Base-by-base conservation (phyloP, 1,140 invertebrate genomes). In the Cherax quadricarinatus region DNA sequence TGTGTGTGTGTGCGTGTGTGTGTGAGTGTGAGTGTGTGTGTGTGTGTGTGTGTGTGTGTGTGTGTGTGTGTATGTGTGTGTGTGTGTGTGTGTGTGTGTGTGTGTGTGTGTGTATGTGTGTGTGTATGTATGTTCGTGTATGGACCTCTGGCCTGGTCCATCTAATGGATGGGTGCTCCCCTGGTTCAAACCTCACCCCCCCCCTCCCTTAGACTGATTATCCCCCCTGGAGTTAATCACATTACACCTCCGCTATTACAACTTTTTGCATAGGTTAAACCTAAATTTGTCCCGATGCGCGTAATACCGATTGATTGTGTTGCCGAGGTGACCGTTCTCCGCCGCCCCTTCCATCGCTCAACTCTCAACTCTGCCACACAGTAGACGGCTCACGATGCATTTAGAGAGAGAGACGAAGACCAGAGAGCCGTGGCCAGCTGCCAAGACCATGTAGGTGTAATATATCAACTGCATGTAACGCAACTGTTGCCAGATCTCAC, bases 231-330 rank as follows among this genome's bases (percentile, higher is more conserved):
- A 80, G 73, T 60, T 88, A 88, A 88, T 88, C 86, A 88, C 86
- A 88, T 88, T 88, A 88, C 30, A 75, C 86, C 86, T 80, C 49
- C 73, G 51, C 75, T 53, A 80, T 88, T 88, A 88, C 86, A 88
- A 88, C 86, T 88, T 88, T 88, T 88, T 88, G 86, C 86, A 57
- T 79, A 48, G 86, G 86, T 88, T 88, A 88, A 88, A 88, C 86
- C 86, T 21, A 88, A 88, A 80, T 88, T 88, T 88, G 86, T 75
- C 21, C 86, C 86, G 86, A 80, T 88, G 86, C 41, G 86, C 86
- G 86, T 88, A 88, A 88, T 88, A 80, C 86, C 86, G 86, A 88
- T 88, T 88, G 86, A 80, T 88, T 88, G 86, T 30, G 81, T n/a
- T 21, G 30, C 75, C 5, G 75, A 48, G n/a, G 62, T 0, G 62